These are phyloP conservation scores for Alexandromys fortis DNA, from an alignment of 2,113 vertebrate species.

Conservation along the genomic window DNA sequence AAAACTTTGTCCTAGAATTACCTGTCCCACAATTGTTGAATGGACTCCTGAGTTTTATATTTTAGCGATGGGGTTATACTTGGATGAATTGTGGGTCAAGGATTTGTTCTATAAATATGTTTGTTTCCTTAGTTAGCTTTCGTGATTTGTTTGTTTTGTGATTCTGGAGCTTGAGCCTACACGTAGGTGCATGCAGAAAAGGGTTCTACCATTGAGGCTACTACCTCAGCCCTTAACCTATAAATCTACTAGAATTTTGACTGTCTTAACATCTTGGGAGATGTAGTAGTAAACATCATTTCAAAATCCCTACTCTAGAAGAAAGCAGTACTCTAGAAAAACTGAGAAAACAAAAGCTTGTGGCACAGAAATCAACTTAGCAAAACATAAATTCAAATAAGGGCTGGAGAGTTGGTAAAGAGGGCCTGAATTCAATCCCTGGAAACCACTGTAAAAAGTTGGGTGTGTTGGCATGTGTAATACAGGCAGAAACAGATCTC, in stretches of 20 bases:
- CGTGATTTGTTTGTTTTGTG: not conserved
- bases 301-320: not conserved
- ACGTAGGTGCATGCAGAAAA: not conserved
- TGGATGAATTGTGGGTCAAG: not conserved
- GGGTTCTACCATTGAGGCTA: not conserved
- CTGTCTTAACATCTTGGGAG: not conserved
- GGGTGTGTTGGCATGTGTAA: no score
- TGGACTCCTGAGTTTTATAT: not conserved
- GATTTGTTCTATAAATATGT: not conserved
- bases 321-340: not conserved
- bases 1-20: not conserved
- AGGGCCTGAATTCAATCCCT: not conserved
- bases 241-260: constrained; percentile 5
- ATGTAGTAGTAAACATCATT: not conserved
- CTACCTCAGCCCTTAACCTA: not conserved
- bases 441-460: not conserved
- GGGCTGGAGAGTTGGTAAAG: not conserved
- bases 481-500: not conserved
- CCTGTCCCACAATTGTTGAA: not conserved
- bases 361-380: not conserved
- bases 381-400: not conserved
- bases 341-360: not conserved
- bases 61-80: not conserved
- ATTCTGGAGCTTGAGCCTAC: not conserved
- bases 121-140: not conserved